Conservation (phyloP, 2,113 vertebrate species). For the Bujurquina vittata region DNA sequence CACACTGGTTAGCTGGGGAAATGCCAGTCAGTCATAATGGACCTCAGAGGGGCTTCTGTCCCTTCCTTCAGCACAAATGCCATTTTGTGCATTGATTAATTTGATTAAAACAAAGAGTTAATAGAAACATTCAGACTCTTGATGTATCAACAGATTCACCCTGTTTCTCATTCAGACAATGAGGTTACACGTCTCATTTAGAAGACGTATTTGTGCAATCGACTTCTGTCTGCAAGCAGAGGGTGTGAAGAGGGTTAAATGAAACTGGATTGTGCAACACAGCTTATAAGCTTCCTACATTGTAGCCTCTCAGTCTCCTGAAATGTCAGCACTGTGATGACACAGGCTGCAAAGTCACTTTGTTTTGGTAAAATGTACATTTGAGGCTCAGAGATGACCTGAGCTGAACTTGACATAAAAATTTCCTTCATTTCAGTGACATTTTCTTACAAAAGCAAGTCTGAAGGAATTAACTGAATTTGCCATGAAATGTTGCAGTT, state of each 20-base stretch:
- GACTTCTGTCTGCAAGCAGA: neutral
- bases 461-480: neutral
- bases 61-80: neutral
- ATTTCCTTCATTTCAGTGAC: neutral
- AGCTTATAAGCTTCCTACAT: neutral
- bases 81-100: neutral
- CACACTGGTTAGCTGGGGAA: neutral
- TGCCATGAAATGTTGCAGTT: neutral
- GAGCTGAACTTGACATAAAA: neutral
- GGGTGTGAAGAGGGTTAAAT: neutral
- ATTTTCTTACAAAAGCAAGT: neutral
- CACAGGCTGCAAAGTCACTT: neutral
- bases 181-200: neutral
- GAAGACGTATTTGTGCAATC: neutral
- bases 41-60: neutral
- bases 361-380: neutral
- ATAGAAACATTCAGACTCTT: neutral
- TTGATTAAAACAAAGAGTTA: neutral
- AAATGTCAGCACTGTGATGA: constrained; percentile 6
- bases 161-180: neutral
- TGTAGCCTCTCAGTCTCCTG: neutral
- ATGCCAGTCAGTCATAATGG: neutral
- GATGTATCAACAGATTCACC: neutral
- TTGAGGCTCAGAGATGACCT: neutral
- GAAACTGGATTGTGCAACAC: neutral